Percentiles rank a stretch among this genome's conserved stretches.
These are phyloP conservation scores for Anthophora plumipes DNA, from an alignment of 2,888 invertebrate genomes.

Conservation along the genomic window DNA sequence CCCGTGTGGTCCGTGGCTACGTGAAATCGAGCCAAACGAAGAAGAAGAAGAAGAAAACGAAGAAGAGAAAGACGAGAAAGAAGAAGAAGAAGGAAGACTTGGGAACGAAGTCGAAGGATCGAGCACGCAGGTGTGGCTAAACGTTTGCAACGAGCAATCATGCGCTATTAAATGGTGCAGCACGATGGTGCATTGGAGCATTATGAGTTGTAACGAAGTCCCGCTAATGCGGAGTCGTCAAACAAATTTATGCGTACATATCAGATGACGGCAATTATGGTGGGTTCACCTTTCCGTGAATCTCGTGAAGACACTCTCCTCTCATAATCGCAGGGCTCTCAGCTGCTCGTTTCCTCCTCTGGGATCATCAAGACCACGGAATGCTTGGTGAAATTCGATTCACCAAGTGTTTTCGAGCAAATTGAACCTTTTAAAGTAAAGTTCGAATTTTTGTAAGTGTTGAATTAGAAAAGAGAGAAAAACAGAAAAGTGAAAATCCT, in stretches of 20 bases:
- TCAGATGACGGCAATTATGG: slow-evolving; percentile 55
- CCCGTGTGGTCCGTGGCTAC: slow-evolving; percentile 18
- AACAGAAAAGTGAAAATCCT: too few species aligned
- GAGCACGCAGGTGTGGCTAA: slow-evolving; percentile 65
- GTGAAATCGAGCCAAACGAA: slow-evolving; percentile 51
- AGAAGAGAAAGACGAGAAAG: too few species aligned
- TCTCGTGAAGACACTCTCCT: slow-evolving; percentile 11
- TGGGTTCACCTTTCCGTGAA: slow-evolving; percentile 32
- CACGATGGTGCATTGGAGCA: slow-evolving; percentile 41
- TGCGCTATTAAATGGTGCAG: slow-evolving; percentile 68
- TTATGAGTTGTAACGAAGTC: slow-evolving; percentile 46
- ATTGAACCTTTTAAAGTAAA: neutral
- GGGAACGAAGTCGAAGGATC: slow-evolving; percentile 57
- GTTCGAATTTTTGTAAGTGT: too few species aligned
- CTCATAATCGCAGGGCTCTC: neutral
- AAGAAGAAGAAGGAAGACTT: slow-evolving; percentile 48
- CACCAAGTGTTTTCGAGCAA: neutral
- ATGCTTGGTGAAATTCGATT: neutral
- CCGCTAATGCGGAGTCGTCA: slow-evolving; percentile 49
- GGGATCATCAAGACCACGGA: neutral
- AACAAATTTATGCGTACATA: slow-evolving; percentile 60
- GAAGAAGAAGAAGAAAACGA: too few species aligned
- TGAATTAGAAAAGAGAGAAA: too few species aligned
- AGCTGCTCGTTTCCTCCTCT: neutral
- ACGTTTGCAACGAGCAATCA: slow-evolving; percentile 66